Evolutionary conservation across 2,797 vertebrate genomes (phyloP), one percentile per base, ranked within the genome.

Genomic region (Sitta carolinensis): DNA sequence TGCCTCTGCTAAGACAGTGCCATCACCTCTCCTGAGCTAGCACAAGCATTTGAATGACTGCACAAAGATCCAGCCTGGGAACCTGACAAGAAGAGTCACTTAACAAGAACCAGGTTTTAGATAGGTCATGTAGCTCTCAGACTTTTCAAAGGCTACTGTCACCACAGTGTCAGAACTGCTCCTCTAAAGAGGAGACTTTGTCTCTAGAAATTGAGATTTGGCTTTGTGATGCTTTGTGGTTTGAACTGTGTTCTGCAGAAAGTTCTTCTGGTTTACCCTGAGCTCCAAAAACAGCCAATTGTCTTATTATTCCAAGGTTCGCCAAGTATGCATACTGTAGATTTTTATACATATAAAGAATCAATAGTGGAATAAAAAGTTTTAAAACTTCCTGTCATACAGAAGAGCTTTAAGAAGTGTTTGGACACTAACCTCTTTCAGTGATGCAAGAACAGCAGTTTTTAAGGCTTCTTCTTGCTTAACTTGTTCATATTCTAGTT

Each of bases 381-480:
- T 84, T 21, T 21, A 55, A 87, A 50, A 25, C 8, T 30, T 52
- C 17, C 2, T 52, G 19, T 63, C 13, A 45, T 77, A 50, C 23
- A 43, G 21, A 30, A 76, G n/a, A 54, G 21, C 22, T 78, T 90
- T 55, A 70, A 57, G 20, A 83, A 70, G 6, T 11, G 70, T 69
- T 61, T 84, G 45, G 27, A 42, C 36, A 82, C 96, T 93, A n/a
- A 99, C 99, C 97, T 99, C 98, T 97, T 98, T 99, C 68, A 98
- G 84, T 50, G 97, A 97, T 57, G 98, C 96, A 95, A 99, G 98
- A 80, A 99, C 68, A 13, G 97, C 94, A 5, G 96, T 94, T 96
- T 99, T 99, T 22, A 94, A 63, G 27, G 68, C 94, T 95, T 96
- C 98, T 97, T 99, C 99, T 84, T 98, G 98, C 82, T 98, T 98